These are phyloP conservation scores for Agrypnus murinus DNA, from an alignment of 2,888 invertebrate genomes.

Conservation along the genomic window DNA sequence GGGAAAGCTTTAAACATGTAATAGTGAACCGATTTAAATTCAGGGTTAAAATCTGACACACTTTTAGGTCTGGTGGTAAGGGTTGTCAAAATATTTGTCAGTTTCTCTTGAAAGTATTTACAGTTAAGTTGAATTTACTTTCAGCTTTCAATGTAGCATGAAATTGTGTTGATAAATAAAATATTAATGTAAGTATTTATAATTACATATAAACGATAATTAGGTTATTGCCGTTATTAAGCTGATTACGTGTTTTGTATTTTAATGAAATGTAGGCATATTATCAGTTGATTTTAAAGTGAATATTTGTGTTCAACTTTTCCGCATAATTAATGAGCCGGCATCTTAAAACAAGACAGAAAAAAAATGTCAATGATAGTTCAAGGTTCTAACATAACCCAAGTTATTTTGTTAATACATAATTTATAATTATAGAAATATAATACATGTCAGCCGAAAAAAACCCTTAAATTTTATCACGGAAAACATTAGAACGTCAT, in stretches of 20 bases:
- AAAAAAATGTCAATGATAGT: constrained; percentile 20
- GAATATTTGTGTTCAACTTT: constrained; percentile 15
- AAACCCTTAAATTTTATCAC: constrained; percentile 5
- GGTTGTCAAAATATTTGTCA: constrained; percentile 48
- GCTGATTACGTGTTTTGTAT: not conserved
- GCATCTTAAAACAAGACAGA: constrained; percentile 4
- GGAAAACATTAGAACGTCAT: constrained; percentile 15
- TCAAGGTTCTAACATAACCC: not conserved
- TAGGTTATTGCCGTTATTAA: not conserved
- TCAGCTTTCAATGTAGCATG: no score
- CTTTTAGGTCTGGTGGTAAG: constrained; percentile 41
- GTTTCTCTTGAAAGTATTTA: constrained; percentile 33
- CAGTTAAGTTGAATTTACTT: constrained; percentile 28
- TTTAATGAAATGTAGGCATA: not conserved
- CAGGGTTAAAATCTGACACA: constrained; percentile 46
- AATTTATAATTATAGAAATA: constrained; percentile 15
- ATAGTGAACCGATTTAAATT: constrained; percentile 30
- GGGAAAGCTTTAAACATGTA: constrained; percentile 25
- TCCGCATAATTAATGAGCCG: constrained; percentile 23
- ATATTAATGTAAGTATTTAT: constrained; percentile 5
- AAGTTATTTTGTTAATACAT: not conserved
- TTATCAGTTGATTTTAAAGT: constrained; percentile 8
- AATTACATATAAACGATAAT: no score
- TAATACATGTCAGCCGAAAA: not conserved
- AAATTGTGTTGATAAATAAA: not conserved